Evolutionary conservation across 1,140 invertebrate species (phyloP), one percentile per base, ranked within the genome.

Genomic region (Ips typographus): DNA sequence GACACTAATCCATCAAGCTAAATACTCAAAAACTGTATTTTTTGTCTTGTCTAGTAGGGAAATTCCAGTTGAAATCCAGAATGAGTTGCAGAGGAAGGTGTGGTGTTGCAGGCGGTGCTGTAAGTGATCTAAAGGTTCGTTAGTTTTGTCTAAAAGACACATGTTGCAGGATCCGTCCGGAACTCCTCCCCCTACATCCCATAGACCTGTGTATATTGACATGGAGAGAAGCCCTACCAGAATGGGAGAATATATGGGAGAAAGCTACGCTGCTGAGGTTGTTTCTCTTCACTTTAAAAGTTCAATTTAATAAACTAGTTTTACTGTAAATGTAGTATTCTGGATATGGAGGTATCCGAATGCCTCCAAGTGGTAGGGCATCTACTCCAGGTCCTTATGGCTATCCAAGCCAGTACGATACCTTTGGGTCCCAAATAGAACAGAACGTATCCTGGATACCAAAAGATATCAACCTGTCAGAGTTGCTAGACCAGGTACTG

Each of bases 391-490:
- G 67, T 40, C 62, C 67, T 37, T 68, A 52, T 36, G 53, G 40
- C 2, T 65, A 65, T 60, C 67, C 63, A 2, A 44, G 52, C 43
- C 67, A 69, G n/a, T 58, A 42, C 40, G 70, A 72, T 39, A 37
- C 56, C 1, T 68, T 70, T 40, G 73, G 71, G 2, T 62, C 65
- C 4, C 61, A 66, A 57, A 68, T 72, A 7, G 71, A 72, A 53
- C 68, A 72, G 56, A 72, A 66, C 41, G 41, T 74, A 40, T 56
- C 53, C 36, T 72, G 71, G 73, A 71, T 72, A 40, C 69, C 71
- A 0, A 69, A 70, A 40, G 65, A 72, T 69, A 70, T 72, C 5
- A 71, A 72, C 38, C 66, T 71, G 38, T 63, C 65, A 2, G 68
- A 72, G 36, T 38, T 70, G n/a, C 22, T 63, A n/a, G 65, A 67